These are phyloP conservation scores for Panthera uncia DNA, from an alignment of 2,113 vertebrate species.

Conservation along the genomic window DNA sequence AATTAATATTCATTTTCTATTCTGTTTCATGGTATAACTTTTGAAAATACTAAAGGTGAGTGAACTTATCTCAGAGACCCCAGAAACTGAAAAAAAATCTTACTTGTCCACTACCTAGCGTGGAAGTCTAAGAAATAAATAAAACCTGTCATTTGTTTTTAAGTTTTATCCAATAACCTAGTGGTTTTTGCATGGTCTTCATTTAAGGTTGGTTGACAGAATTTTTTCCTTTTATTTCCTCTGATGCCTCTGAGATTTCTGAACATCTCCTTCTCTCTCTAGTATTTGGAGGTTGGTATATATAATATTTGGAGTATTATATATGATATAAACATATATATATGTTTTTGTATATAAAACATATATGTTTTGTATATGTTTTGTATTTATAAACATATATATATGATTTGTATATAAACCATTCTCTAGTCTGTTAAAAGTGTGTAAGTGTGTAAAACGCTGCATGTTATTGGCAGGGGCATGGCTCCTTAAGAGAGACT, in stretches of 20 bases:
- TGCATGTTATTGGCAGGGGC: background rate
- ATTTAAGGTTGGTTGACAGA: background rate
- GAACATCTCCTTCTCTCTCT: background rate
- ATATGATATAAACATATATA: background rate
- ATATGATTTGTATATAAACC: background rate
- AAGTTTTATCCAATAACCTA: background rate
- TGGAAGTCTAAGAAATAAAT: background rate
- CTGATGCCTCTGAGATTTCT: background rate
- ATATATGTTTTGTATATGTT: background rate
- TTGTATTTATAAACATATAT: background rate
- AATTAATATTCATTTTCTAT: background rate
- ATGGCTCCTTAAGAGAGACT: background rate
- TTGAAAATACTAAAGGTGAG: constrained; percentile 12
- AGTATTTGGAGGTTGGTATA: background rate
- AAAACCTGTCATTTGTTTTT: background rate
- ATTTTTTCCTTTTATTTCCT: constrained; percentile 39
- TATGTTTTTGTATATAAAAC: background rate
- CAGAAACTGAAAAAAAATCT: background rate
- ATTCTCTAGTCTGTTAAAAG: background rate
- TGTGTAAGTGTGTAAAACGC: background rate
- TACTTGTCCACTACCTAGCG: background rate
- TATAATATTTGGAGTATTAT: background rate
- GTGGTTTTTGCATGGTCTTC: background rate
- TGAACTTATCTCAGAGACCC: constrained; percentile 35
- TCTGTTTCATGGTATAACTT: background rate